phyloP scores from a whole-genome alignment of 2,797 vertebrate genomes.

The Dicrostonyx torquatus region DNA sequence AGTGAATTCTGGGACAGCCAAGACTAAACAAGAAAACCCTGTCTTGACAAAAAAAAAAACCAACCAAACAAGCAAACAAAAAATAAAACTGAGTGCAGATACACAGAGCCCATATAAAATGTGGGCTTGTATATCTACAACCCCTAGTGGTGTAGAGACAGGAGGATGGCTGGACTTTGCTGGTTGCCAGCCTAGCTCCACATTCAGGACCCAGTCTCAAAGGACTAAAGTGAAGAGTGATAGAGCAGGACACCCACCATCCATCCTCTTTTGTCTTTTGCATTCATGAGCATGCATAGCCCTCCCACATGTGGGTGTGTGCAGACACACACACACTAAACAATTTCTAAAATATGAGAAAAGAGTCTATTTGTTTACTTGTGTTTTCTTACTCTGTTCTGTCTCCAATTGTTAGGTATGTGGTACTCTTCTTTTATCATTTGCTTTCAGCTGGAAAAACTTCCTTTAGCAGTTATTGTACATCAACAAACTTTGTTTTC shows the following conservation, averaged over 20 bases:
- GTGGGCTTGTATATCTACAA: not conserved
- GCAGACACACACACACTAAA: not conserved
- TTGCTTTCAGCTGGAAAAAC: slow-evolving; percentile 32
- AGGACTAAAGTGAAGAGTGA: not conserved
- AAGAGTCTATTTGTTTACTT: slow-evolving; percentile 9
- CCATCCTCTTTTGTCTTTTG: not conserved
- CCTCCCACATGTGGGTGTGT: not conserved
- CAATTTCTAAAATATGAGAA: slow-evolving; percentile 17
- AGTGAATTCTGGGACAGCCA: not conserved
- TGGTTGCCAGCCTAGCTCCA: not conserved
- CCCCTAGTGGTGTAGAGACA: not conserved
- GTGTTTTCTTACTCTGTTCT: not conserved
- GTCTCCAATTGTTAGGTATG: not conserved
- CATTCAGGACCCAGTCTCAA: not conserved
- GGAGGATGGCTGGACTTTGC: not conserved
- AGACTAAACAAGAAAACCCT: too few relatives aligned
- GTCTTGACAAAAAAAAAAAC: not conserved
- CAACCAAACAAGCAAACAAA: not conserved
- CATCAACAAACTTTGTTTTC: not conserved
- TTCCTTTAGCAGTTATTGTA: not conserved
- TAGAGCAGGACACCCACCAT: not conserved
- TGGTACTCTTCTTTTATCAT: slow-evolving; percentile 32
- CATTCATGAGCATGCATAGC: not conserved
- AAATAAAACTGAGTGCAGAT: not conserved
- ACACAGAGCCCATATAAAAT: not conserved